Conservation (phyloP, 1,140 invertebrate species). For the Eufriesea mexicana region DNA sequence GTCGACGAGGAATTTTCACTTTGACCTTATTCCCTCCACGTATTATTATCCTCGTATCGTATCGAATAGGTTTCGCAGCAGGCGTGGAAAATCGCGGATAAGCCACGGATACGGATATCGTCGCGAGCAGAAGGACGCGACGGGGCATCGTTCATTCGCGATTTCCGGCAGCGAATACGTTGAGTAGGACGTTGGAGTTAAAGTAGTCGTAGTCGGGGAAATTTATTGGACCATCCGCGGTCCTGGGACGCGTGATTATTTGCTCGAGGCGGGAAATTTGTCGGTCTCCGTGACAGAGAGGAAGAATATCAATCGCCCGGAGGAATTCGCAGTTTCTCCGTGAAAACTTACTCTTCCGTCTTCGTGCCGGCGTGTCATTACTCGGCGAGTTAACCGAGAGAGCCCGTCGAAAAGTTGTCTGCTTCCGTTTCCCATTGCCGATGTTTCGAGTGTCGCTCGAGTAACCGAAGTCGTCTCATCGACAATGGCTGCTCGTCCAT, state of each 20-base stretch:
- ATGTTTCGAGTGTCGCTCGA: background rate
- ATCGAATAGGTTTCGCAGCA: too few relatives aligned
- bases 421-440: background rate
- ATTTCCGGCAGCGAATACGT: slow-evolving; percentile 42
- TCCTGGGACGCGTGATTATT: slow-evolving; percentile 55
- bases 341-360: slow-evolving; percentile 12
- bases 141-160: slow-evolving; percentile 37
- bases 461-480: background rate
- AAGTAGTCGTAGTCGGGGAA: slow-evolving; percentile 32
- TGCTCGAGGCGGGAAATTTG: slow-evolving; percentile 53
- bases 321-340: background rate
- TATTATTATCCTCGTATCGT: background rate
- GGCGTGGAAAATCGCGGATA: slow-evolving; percentile 1
- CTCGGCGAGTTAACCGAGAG: background rate
- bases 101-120: slow-evolving; percentile 11
- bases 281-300: slow-evolving; percentile 40
- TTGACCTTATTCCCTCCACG: too few relatives aligned
- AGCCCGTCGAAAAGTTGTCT: background rate
- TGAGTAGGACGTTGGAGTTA: slow-evolving; percentile 46
- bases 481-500: background rate
- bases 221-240: slow-evolving; percentile 50
- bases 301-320: slow-evolving; percentile 44
- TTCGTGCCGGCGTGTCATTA: background rate
- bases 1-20: too few relatives aligned
- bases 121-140: background rate